phyloP scores from a whole-genome alignment of 2,888 invertebrate genomes.

The Eilema sororculum region DNA sequence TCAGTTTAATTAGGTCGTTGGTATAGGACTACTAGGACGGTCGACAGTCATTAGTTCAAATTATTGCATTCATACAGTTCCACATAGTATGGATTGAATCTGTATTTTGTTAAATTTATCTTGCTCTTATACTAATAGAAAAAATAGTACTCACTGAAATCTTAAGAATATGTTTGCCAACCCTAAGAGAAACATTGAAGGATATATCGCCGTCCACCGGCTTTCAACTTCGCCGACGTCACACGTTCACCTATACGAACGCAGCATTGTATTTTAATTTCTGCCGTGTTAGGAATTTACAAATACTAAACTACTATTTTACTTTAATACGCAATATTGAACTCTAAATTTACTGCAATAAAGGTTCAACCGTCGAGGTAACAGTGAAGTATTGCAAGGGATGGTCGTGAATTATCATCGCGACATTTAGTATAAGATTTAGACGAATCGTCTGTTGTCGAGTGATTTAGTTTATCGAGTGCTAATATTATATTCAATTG shows the following conservation, averaged over 20 bases:
- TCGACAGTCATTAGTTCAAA: no score
- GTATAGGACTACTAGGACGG: no score
- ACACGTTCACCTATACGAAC: constrained; percentile 73
- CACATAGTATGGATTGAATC: no score
- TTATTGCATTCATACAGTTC: no score
- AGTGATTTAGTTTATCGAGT: constrained; percentile 49
- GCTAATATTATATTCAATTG: constrained; percentile 48
- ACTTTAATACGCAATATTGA: constrained; percentile 41
- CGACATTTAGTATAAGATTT: constrained; percentile 58
- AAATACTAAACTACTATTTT: constrained; percentile 63
- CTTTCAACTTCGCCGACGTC: constrained; percentile 81
- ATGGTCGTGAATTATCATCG: constrained; percentile 53
- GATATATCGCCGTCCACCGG: constrained; percentile 75
- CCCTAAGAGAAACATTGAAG: constrained; percentile 68
- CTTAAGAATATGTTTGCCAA: constrained; percentile 38
- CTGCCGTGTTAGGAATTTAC: constrained; percentile 74
- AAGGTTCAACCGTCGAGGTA: constrained; percentile 28
- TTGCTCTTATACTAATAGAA: not conserved
- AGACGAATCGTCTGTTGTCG: constrained; percentile 55
- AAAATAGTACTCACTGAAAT: no score
- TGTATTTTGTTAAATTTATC: not conserved
- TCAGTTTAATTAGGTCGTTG: no score
- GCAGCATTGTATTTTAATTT: constrained; percentile 83
- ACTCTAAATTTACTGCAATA: constrained; percentile 33
- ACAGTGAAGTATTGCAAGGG: constrained; percentile 43